These are phyloP conservation scores for Pavo muticus DNA, from an alignment of 2,113 vertebrate genomes.

Conservation along the genomic window DNA sequence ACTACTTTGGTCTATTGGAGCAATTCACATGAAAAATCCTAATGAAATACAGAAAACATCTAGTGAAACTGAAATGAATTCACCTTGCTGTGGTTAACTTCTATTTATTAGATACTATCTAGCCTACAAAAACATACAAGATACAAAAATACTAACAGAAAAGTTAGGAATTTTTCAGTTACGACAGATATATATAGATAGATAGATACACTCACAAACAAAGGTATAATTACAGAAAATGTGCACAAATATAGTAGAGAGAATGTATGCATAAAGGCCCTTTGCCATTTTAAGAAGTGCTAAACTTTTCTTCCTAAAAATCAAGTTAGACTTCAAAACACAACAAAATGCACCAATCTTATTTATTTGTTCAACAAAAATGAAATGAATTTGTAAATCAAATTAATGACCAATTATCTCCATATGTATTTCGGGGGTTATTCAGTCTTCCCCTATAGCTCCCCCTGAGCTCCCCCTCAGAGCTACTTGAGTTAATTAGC, in stretches of 20 bases:
- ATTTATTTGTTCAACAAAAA: background rate
- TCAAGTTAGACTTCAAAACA: background rate
- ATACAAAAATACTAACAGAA: background rate
- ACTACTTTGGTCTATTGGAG: background rate
- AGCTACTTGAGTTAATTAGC: background rate
- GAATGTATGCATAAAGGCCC: background rate
- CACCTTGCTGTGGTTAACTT: fast-evolving
- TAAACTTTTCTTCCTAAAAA: background rate
- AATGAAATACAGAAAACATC: background rate
- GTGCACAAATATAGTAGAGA: fast-evolving
- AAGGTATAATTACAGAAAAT: background rate
- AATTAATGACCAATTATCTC: background rate
- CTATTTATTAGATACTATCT: background rate
- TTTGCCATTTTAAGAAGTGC: background rate
- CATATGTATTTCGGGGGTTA: background rate
- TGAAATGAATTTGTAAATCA: background rate
- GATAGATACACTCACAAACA: background rate
- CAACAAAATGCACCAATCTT: background rate
- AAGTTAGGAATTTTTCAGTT: background rate
- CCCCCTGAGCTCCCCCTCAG: too few species aligned
- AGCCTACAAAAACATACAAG: background rate
- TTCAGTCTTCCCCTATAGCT: background rate
- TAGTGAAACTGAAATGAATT: background rate
- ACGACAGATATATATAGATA: too few species aligned
- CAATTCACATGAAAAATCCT: background rate